A percentile compares a stretch with the other conserved stretches of the same genome.
Evolutionary conservation across 2,888 invertebrate genomes (phyloP).

Genomic region (Plebejus melissa): DNA sequence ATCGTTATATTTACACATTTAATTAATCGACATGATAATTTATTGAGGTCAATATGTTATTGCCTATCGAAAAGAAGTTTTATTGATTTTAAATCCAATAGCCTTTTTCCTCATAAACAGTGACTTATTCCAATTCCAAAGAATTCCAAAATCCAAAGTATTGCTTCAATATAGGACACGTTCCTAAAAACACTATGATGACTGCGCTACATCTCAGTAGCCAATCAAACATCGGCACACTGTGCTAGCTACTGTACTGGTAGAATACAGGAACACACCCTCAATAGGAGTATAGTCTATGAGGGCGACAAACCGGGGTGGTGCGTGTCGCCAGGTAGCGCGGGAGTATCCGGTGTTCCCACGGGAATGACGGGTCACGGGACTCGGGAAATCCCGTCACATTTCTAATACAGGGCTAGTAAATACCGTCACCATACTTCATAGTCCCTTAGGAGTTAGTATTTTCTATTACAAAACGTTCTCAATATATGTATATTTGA

Average conservation of each 20-base stretch:
- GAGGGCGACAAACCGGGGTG: constrained; percentile 10
- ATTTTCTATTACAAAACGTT: neutral
- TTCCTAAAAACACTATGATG: neutral
- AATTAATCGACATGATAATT: neutral
- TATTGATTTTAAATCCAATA: neutral
- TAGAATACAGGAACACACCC: neutral
- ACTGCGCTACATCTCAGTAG: neutral
- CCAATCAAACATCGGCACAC: no score
- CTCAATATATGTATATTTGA: neutral
- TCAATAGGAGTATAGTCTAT: neutral
- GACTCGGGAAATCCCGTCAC: constrained; percentile 4
- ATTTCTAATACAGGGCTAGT: neutral
- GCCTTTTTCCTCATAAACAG: neutral
- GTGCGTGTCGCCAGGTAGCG: constrained; percentile 15
- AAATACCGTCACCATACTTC: neutral
- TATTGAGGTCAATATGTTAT: neutral
- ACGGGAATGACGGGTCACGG: constrained; percentile 11
- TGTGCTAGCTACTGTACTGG: no score
- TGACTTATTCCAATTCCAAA: neutral
- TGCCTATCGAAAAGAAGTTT: neutral
- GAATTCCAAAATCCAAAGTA: neutral
- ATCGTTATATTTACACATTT: neutral
- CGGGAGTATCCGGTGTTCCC: constrained; percentile 26
- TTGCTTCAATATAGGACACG: neutral
- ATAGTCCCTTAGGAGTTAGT: neutral